Base-by-base conservation (phyloP, 2,113 vertebrate genomes). In the Archocentrus centrarchus region DNA sequence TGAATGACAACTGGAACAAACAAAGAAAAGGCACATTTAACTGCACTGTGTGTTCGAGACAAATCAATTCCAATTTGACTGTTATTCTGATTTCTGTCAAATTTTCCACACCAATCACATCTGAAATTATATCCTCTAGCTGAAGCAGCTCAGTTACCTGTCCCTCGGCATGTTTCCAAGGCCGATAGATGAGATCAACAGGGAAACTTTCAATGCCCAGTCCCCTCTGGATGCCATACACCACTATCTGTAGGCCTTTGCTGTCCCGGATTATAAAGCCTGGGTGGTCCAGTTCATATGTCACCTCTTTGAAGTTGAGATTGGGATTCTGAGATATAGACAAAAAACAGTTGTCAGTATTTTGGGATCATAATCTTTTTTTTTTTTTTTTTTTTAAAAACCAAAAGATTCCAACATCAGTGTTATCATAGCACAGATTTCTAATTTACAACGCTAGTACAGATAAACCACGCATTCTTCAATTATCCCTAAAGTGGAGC, bases 251-350 rank as follows among this genome's bases (percentile, higher is more conserved):
- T 80, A 99, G 96, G 50, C 98, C 98, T 94, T 99, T 99, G 93
- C 97, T 99, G 91, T 99, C 98, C 91, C 97, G 97, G 94, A 99
- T 98, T 81, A 97, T 95, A 93, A 99, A 99, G 81, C 98, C 97
- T 1, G 97, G 96, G 83, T 99, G 98, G 93, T 99, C 98, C 86
- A 99, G 94, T 92, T 99, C 98, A 44, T 99, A 99, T 0, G 98
- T 99, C 87, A 99, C 98, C 93, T 99, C 98, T 94, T 99, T 99
- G 93, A 99, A 99, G 94, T 99, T 99, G 89, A 99, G 92, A 93
- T 61, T 97, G 59, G 98, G 98, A 95, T 99, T 99, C 98, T 99
- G 61, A 2, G 4, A 20, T 5, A 85, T 17, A 73, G 15, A 80
- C 7, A 55, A 50, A 64, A 79, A 22, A 4, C 7, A 75, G 27